phyloP scores from a whole-genome alignment of 2,797 vertebrate species.

The Premnoplex brunnescens region DNA sequence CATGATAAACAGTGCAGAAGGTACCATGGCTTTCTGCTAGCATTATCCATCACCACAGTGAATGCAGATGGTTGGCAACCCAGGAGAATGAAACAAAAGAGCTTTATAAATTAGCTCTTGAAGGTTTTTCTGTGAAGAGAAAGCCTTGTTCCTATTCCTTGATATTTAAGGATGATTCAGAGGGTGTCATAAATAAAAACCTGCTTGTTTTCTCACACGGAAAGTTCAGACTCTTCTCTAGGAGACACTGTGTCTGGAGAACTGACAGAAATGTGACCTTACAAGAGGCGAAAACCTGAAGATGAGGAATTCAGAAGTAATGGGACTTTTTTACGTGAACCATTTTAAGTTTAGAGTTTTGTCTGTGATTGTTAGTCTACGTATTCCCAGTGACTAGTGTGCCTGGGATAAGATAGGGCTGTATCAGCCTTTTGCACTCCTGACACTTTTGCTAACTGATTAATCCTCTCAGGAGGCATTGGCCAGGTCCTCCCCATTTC shows the following conservation, averaged over 20 bases:
- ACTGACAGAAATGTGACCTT: neutral
- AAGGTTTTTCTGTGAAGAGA: constrained; percentile 9
- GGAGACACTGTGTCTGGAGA: neutral
- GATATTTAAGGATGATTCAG: constrained; percentile 35
- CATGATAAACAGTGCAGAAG: constrained; percentile 28
- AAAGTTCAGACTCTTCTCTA: neutral
- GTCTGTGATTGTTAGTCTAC: neutral
- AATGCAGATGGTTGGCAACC: neutral
- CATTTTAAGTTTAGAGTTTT: neutral
- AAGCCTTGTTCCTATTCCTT: constrained; percentile 1
- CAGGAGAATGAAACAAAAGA: constrained; percentile 24
- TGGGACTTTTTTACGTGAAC: neutral
- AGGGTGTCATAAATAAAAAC: constrained; percentile 21
- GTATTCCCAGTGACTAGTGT: neutral
- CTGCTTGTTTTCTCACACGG: neutral
- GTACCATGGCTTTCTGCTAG: neutral
- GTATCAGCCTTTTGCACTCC: neutral
- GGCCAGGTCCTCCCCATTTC: neutral
- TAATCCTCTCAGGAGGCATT: neutral
- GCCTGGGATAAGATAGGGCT: neutral
- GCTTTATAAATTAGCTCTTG: constrained; percentile 27
- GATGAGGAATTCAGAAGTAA: neutral
- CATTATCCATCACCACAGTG: neutral
- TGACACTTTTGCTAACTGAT: neutral
- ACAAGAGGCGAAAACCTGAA: neutral